Conservation (phyloP, 30 jellyfish, hydroid and myxozoan species). For the Chrysaora quinquecirrha region DNA sequence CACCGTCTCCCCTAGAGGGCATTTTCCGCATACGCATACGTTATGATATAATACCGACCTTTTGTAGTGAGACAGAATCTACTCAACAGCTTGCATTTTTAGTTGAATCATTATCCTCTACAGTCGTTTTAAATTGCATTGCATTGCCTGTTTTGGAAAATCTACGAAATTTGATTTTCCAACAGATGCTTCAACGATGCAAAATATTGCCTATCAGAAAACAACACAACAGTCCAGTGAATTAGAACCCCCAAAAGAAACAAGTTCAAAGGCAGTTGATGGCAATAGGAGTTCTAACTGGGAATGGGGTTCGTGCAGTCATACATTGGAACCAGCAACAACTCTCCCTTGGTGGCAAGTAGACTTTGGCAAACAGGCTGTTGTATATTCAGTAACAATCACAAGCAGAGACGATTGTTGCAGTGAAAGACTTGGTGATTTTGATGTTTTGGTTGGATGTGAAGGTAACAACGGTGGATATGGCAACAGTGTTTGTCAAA, state of each 20-base stretch:
- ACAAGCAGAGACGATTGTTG: not conserved
- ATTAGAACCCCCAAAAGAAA: not conserved
- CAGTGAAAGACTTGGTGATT: not conserved
- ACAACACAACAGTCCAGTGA: not conserved
- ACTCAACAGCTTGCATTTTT: too few relatives aligned
- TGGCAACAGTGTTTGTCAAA: not conserved
- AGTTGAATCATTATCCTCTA: too few relatives aligned
- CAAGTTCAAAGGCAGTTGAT: not conserved
- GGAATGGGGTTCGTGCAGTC: not conserved
- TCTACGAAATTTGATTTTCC: not conserved
- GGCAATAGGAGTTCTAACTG: not conserved
- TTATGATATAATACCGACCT: too few relatives aligned
- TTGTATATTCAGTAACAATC: not conserved
- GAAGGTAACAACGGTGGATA: not conserved
- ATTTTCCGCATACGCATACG: too few relatives aligned
- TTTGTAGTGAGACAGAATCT: too few relatives aligned
- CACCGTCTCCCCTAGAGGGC: too few relatives aligned
- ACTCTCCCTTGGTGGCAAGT: not conserved
- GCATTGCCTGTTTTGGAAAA: not conserved
- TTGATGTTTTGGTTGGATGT: not conserved
- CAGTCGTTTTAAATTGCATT: too few relatives aligned
- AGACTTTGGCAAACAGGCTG: not conserved
- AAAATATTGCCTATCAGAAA: not conserved
- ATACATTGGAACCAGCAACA: not conserved
- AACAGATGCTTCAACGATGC: not conserved